Evolutionary conservation across 2,888 invertebrate genomes (phyloP).

Genomic region (Nemotelus nigrinus): DNA sequence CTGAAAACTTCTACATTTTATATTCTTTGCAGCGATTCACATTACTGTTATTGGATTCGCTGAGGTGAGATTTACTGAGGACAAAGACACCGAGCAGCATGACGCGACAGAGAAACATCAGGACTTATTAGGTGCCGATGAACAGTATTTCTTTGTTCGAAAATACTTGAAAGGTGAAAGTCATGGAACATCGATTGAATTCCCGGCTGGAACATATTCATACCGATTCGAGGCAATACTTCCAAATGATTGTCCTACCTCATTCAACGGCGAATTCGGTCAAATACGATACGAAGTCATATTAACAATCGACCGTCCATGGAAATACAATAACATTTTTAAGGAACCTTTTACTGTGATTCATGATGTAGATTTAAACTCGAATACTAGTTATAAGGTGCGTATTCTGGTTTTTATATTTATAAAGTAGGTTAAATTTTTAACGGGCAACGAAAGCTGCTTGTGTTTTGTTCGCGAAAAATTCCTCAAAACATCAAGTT

Average conservation of each 20-base stretch:
- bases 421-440: too few relatives aligned
- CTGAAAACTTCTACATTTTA: neutral
- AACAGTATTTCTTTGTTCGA: conserved; percentile 60
- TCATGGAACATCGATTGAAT: conserved; percentile 72
- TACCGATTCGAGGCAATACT: conserved; percentile 80
- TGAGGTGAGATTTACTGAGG: conserved; percentile 63
- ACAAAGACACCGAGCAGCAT: conserved; percentile 25
- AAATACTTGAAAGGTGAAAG: conserved; percentile 61
- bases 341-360: conserved; percentile 82
- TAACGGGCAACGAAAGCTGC: too few relatives aligned
- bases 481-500: too few relatives aligned
- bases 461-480: too few relatives aligned
- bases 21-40: conserved; percentile 57
- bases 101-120: conserved; percentile 25
- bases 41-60: conserved; percentile 61
- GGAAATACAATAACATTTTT: conserved; percentile 84
- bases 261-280: conserved; percentile 79
- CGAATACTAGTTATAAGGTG: conserved; percentile 60
- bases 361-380: conserved; percentile 78
- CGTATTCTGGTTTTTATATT: neutral
- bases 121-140: conserved; percentile 55
- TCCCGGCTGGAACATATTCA: conserved; percentile 74
- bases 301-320: conserved; percentile 81
- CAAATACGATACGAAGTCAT: conserved; percentile 81
- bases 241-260: conserved; percentile 74